A percentile compares a stretch with the other conserved stretches of the same genome.
phyloP scores from a whole-genome alignment of 2,113 vertebrate genomes.

The Pseudopodoces humilis region DNA sequence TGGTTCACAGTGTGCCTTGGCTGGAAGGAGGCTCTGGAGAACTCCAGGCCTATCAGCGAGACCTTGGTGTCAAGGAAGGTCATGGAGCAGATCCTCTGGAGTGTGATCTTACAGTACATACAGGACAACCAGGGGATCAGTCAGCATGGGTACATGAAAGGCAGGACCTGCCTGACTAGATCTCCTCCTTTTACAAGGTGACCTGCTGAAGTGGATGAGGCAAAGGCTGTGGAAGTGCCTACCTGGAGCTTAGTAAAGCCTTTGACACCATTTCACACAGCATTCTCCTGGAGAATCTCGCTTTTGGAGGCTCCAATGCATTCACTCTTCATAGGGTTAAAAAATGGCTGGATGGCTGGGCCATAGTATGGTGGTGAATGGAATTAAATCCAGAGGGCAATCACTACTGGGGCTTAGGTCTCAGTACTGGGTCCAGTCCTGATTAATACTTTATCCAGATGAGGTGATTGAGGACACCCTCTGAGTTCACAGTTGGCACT shows the following conservation, averaged over 20 bases:
- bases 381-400: too few relatives aligned
- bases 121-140: background rate
- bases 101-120: background rate
- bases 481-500: background rate
- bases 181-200: background rate
- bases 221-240: background rate
- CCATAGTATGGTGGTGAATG: background rate
- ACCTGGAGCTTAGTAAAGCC: background rate
- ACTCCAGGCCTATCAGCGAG: background rate
- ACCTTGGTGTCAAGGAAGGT: accelerated
- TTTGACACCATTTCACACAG: background rate
- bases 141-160: background rate
- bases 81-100: background rate
- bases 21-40: background rate
- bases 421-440: background rate
- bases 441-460: too few relatives aligned
- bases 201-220: background rate
- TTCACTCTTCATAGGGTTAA: background rate
- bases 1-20: background rate
- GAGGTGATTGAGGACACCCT: accelerated
- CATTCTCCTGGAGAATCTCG: background rate
- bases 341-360: too few relatives aligned
- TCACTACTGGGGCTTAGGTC: too few relatives aligned
- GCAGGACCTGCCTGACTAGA: background rate
- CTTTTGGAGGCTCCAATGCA: background rate